phyloP scores from a whole-genome alignment of 2,113 vertebrate species.

The Salvelinus fontinalis region DNA sequence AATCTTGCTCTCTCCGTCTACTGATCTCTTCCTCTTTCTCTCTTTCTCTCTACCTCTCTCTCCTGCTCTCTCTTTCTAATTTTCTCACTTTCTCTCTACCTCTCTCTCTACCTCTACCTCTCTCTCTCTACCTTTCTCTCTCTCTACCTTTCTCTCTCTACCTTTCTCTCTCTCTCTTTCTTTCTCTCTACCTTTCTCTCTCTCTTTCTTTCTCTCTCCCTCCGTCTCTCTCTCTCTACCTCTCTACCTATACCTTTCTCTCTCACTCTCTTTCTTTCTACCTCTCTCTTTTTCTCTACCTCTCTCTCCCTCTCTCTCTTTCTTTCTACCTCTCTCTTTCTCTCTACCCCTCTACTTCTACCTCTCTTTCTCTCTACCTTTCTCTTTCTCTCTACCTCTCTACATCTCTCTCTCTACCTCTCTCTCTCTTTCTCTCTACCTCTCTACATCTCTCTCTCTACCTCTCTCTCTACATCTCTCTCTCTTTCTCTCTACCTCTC shows the following conservation, averaged over 20 bases:
- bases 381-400: slow-evolving; percentile 11
- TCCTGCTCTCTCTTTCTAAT: background rate
- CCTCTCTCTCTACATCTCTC: slow-evolving; percentile 29
- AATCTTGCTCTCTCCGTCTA: background rate
- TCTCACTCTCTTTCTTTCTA: no score
- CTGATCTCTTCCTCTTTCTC: background rate
- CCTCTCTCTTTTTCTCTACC: no score
- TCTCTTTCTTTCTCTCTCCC: no score
- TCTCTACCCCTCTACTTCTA: background rate
- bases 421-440: no score
- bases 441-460: no score
- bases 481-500: slow-evolving; percentile 27
- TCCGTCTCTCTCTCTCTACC: rapidly evolving
- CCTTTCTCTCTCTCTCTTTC: background rate
- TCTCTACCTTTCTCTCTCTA: slow-evolving; percentile 47
- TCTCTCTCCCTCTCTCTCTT: background rate
- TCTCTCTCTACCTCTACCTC: no score
- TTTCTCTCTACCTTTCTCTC: background rate
- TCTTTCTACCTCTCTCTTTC: slow-evolving; percentile 3
- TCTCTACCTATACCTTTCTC: no score
- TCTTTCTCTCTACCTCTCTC: background rate
- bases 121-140: background rate
- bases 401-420: no score
- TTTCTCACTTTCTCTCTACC: background rate
- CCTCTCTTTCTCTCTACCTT: background rate